Evolutionary conservation across 1,140 invertebrate species (phyloP), one percentile per base, ranked within the genome.

Genomic region (Harlomillsia oculata): DNA sequence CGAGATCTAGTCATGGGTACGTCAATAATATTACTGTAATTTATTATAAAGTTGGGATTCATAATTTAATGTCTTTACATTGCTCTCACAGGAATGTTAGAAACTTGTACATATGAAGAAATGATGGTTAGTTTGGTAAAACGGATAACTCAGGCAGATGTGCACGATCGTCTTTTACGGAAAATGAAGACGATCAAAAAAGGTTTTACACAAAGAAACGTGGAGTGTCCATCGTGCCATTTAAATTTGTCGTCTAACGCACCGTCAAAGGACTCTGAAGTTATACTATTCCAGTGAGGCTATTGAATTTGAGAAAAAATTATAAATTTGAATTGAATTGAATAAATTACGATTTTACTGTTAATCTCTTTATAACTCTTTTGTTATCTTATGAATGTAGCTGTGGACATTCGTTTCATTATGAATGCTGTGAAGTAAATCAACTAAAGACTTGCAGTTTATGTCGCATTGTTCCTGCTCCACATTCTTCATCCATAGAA

Each of bases 21-120:
- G 13, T 23, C 5, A n/a, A 8, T 43, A 5, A 21, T 21, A 2
- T 44, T 11, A 26, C 1, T 3, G 5, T 0, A 26, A 26, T 26
- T 13, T 44, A 5, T 14, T 16, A 11, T n/a, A 20, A 28, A 5
- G 23, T 3, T 43, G 8, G 6, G 14, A 41, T 20, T 20, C 26
- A 23, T 43, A 23, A 14, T 8, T 43, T 20, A 23, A 43, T 45
- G 43, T 20, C 4, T 2, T 28, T 46, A 34, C n/a, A 34, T 34
- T 34, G 32, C n/a, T 5, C 68, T 77, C 44, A 62, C 73, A 59
- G 76, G 74, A 46, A 78, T 79, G 76, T 60, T 79, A 32, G 76
- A 77, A 48, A 77, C 75, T 8, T 79, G 77, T 60, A 75, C 76
- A 49, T 79, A 78, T 70, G 78, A 79, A 68, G 68, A 71, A 53